phyloP scores from a whole-genome alignment of 1,140 invertebrate genomes.

The Zophobas morio region DNA sequence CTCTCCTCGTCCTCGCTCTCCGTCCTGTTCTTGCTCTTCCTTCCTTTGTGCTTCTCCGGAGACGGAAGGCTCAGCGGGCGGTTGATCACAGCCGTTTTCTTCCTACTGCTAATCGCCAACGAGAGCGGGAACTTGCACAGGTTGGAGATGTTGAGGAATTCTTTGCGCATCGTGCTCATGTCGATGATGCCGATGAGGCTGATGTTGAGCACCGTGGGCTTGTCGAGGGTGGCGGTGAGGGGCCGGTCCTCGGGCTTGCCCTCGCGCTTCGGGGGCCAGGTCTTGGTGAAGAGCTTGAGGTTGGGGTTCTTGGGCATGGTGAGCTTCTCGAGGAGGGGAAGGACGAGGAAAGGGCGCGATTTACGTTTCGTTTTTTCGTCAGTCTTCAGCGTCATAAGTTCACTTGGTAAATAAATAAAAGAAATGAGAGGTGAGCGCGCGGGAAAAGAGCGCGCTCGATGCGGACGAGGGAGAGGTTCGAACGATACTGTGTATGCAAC shows the following conservation, averaged over 20 bases:
- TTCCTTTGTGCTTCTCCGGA: conserved; percentile 6
- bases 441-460: conserved; percentile 22
- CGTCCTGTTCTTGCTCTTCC: conserved; percentile 35
- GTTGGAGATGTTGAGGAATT: conserved; percentile 69
- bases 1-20: conserved; percentile 59
- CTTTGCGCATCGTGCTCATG: conserved; percentile 74
- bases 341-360: conserved; percentile 55
- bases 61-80: conserved; percentile 57
- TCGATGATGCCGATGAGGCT: conserved; percentile 72
- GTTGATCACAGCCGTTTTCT: conserved; percentile 15
- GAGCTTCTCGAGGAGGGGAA: conserved; percentile 51
- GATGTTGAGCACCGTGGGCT: conserved; percentile 72
- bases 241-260: conserved; percentile 67
- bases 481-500: conserved; percentile 34
- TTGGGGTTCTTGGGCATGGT: conserved; percentile 60
- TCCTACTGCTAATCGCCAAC: conserved; percentile 47
- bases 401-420: conserved; percentile 18
- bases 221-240: conserved; percentile 73
- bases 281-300: conserved; percentile 64
- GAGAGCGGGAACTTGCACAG: conserved; percentile 61
- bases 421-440: conserved; percentile 6
- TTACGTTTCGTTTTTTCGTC: conserved; percentile 41
- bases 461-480: conserved; percentile 3
- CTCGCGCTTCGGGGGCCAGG: conserved; percentile 68
- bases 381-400: conserved; percentile 38